phyloP scores from a whole-genome alignment of 1,140 invertebrate species.

The Chionoecetes opilio region DNA sequence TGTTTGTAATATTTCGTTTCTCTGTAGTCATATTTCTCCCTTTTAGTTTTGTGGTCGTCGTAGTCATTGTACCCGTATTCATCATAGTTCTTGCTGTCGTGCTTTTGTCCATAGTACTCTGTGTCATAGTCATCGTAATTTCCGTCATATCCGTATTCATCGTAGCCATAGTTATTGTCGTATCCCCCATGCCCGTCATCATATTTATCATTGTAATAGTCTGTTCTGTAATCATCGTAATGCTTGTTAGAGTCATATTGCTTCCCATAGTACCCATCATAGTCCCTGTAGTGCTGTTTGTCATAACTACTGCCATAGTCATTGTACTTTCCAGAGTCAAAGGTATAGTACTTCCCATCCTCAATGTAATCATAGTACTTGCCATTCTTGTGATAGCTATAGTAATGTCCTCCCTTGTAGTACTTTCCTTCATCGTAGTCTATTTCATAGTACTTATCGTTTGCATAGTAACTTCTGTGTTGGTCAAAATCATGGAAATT shows the following conservation, averaged over 20 bases:
- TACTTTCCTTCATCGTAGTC: too few relatives aligned
- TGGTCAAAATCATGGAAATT: neutral
- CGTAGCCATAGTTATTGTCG: neutral
- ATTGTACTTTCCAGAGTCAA: too few relatives aligned
- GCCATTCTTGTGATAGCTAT: too few relatives aligned
- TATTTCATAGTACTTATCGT: too few relatives aligned
- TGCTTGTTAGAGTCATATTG: neutral
- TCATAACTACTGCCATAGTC: neutral
- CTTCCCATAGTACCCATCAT: neutral
- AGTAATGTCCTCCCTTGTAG: neutral
- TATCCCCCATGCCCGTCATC: neutral
- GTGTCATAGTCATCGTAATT: too few relatives aligned
- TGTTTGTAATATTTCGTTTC: neutral
- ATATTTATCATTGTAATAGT: neutral
- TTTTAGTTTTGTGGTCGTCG: neutral
- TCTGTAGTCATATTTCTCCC: neutral
- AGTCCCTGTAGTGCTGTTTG: neutral
- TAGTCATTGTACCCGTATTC: too few relatives aligned
- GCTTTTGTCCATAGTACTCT: neutral
- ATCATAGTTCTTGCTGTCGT: too few relatives aligned
- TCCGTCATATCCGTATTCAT: neutral
- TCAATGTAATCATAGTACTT: too few relatives aligned
- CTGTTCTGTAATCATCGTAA: neutral
- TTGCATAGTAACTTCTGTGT: neutral
- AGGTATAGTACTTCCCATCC: too few relatives aligned